Conservation (phyloP, 1,140 invertebrate genomes). For the Drosophila trapezifrons region DNA sequence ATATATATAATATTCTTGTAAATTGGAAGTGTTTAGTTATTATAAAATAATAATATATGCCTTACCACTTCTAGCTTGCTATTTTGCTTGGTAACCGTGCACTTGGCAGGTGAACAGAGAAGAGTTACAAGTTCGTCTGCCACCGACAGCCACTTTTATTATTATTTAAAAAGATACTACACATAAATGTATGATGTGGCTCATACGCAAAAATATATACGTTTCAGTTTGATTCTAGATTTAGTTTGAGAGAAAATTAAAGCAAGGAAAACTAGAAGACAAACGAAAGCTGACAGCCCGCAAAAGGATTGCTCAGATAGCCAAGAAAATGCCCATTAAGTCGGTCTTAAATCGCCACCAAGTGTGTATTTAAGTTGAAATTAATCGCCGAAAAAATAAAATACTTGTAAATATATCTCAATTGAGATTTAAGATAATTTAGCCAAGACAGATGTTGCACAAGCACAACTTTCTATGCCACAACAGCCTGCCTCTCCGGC, state of each 20-base stretch:
- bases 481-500: background rate
- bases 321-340: background rate
- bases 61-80: background rate
- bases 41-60: background rate
- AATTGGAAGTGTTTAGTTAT: background rate
- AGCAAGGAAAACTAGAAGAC: too few relatives aligned
- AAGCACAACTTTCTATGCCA: conserved; percentile 28
- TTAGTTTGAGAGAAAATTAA: background rate
- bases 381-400: conserved; percentile 7
- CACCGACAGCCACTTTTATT: too few relatives aligned
- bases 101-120: background rate
- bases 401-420: conserved; percentile 1
- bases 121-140: background rate
- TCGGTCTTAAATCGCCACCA: background rate
- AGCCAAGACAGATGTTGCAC: conserved; percentile 31
- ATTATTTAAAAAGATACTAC: too few relatives aligned
- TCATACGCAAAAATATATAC: background rate
- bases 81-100: too few relatives aligned
- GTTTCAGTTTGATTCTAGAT: background rate
- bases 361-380: conserved; percentile 19
- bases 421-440: conserved; percentile 31
- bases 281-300: background rate
- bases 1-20: too few relatives aligned
- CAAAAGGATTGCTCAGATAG: background rate
- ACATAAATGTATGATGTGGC: too few relatives aligned